Evolutionary conservation across 2,797 vertebrate genomes (phyloP).

Genomic region (Tapera naevia): DNA sequence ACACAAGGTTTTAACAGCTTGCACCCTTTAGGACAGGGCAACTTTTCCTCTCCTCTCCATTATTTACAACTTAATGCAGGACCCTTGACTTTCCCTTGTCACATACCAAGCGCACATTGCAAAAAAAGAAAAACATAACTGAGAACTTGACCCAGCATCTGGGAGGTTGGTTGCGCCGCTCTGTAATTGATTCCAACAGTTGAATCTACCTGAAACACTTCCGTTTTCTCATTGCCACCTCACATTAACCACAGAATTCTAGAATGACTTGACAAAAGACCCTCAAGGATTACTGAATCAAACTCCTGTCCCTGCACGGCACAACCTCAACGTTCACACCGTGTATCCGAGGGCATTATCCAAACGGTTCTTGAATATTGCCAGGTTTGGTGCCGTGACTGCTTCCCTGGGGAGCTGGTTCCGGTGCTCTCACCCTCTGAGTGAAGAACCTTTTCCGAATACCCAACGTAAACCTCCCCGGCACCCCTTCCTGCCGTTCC

Average conservation of each 20-base stretch:
- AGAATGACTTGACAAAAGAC: no score
- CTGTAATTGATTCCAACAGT: fast-evolving
- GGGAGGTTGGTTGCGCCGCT: fast-evolving
- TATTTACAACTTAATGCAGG: fast-evolving
- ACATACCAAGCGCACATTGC: fast-evolving
- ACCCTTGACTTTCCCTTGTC: fast-evolving
- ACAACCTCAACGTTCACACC: no score
- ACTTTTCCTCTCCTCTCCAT: fast-evolving
- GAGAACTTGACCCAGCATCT: fast-evolving
- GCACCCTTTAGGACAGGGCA: fast-evolving
- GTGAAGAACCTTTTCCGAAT: no score
- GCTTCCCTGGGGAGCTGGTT: no score
- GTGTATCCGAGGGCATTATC: no score
- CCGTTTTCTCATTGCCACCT: fast-evolving
- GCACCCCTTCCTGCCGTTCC: no score
- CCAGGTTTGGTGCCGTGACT: no score
- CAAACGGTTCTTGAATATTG: no score
- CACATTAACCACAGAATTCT: fast-evolving
- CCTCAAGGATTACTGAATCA: no score
- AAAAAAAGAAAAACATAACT: fast-evolving
- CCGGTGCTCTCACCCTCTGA: no score
- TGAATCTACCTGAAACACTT: fast-evolving
- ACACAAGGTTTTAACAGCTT: fast-evolving
- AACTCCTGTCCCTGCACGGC: no score
- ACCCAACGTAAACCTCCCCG: no score